Conservation (phyloP, 2,113 vertebrate genomes). For the Protomyctophum bolini region DNA sequence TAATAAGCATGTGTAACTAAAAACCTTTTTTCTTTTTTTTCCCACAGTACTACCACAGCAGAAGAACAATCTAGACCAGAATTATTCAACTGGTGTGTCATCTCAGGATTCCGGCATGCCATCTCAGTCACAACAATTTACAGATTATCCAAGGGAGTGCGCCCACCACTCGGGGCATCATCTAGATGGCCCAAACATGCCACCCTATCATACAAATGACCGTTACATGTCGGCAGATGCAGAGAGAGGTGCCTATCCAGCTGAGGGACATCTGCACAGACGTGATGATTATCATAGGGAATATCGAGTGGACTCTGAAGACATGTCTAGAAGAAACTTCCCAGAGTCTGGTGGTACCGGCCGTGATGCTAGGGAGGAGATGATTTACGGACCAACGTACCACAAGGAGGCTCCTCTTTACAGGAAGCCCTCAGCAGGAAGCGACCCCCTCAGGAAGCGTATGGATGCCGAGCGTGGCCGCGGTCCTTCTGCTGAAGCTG, state of each 20-base stretch:
- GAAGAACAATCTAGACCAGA: constrained; percentile 11
- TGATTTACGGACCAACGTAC: constrained; percentile 1
- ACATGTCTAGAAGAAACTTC: constrained; percentile 17
- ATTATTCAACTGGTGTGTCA: neutral
- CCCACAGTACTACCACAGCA: constrained; percentile 41
- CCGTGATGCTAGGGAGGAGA: constrained; percentile 25
- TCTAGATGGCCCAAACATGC: neutral
- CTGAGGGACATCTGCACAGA: neutral
- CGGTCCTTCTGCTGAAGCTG: neutral
- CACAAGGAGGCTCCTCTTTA: constrained; percentile 21
- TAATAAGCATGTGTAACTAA: no score
- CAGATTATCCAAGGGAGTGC: constrained; percentile 4
- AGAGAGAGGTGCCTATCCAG: neutral
- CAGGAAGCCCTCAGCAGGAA: constrained; percentile 37
- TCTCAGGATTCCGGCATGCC: neutral
- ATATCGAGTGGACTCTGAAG: constrained; percentile 23
- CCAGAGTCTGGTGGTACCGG: constrained; percentile 1
- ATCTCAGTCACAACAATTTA: constrained; percentile 7
- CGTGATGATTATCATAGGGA: constrained; percentile 18
- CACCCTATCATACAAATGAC: constrained; percentile 14
- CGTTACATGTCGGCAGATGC: constrained; percentile 5
- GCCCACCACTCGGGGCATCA: neutral
- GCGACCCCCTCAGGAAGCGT: constrained; percentile 53
- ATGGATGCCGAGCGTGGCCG: constrained; percentile 40
- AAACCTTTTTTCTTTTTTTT: neutral